Evolutionary conservation across 2,888 invertebrate species (phyloP).

Genomic region (Drosophila kanekoi): DNA sequence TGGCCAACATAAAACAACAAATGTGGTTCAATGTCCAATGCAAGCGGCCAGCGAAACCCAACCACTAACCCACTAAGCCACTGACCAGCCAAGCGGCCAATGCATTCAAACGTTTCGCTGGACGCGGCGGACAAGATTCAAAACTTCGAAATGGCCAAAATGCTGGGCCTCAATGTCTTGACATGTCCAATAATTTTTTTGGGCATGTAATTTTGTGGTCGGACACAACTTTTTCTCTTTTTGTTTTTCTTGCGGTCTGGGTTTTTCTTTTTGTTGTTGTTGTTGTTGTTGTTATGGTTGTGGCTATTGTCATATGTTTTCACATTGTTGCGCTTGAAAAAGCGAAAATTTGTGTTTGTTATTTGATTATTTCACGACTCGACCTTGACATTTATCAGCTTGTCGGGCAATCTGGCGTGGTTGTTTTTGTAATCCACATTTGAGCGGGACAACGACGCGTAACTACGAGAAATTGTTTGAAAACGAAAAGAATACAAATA

Average conservation of each 20-base stretch:
- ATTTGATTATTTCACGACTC: conserved; percentile 27
- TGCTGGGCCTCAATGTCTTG: conserved; percentile 44
- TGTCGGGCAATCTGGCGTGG: conserved; percentile 6
- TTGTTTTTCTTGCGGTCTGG: conserved; percentile 8
- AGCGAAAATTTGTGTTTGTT: conserved; percentile 39
- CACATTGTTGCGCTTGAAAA: conserved; percentile 66
- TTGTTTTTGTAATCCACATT: conserved; percentile 11
- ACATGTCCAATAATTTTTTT: conserved; percentile 49
- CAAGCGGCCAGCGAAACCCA: conserved; percentile 24
- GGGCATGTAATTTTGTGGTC: conserved; percentile 47
- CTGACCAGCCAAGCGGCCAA: conserved; percentile 32
- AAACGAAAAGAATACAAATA: too few relatives aligned
- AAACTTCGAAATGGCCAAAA: conserved; percentile 36
- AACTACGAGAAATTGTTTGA: too few relatives aligned
- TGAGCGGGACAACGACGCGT: background rate
- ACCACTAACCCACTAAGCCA: conserved; percentile 37
- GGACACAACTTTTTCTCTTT: conserved; percentile 18
- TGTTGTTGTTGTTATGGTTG: conserved; percentile 26
- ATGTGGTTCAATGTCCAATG: conserved; percentile 78
- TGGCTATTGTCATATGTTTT: conserved; percentile 39
- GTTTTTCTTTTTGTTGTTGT: conserved; percentile 19
- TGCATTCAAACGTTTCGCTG: conserved; percentile 68
- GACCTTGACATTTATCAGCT: conserved; percentile 66
- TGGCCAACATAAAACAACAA: conserved; percentile 23
- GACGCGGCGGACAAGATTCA: conserved; percentile 52